Evolutionary conservation across 2,797 vertebrate genomes (phyloP).

Genomic region (Malacoraja senta): DNA sequence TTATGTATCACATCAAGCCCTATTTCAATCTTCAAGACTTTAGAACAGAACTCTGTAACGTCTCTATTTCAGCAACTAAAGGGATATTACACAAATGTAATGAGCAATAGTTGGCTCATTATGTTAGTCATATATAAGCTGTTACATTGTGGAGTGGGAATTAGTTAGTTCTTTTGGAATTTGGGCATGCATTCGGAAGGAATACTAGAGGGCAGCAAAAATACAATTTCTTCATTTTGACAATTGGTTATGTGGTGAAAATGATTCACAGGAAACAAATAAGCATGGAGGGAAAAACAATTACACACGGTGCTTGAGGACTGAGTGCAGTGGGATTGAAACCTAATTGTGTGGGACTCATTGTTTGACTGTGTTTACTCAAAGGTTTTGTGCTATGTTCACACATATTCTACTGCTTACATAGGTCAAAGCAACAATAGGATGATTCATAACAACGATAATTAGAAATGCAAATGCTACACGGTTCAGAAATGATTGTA

Average conservation of each 20-base stretch:
- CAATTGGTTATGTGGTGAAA: neutral
- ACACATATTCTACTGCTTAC: neutral
- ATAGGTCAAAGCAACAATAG: neutral
- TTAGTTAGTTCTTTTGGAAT: neutral
- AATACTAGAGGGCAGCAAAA: neutral
- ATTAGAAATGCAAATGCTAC: slow-evolving; percentile 16
- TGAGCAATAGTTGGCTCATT: neutral
- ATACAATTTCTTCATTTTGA: neutral
- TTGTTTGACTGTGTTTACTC: slow-evolving; percentile 19
- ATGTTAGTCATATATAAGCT: neutral
- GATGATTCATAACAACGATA: neutral
- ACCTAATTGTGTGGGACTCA: neutral
- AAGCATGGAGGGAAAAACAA: neutral
- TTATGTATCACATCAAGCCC: neutral
- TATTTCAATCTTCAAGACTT: neutral
- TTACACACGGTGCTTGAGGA: neutral
- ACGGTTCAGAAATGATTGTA: neutral
- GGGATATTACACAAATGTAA: neutral
- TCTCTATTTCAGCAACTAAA: neutral
- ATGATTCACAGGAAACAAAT: neutral
- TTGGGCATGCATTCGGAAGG: neutral
- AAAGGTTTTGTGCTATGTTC: neutral
- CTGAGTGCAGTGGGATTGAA: neutral
- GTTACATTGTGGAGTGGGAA: neutral
- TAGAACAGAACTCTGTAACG: neutral